Evolutionary conservation across 2,888 invertebrate species (phyloP).

Genomic region (Ochlodes sylvanus): DNA sequence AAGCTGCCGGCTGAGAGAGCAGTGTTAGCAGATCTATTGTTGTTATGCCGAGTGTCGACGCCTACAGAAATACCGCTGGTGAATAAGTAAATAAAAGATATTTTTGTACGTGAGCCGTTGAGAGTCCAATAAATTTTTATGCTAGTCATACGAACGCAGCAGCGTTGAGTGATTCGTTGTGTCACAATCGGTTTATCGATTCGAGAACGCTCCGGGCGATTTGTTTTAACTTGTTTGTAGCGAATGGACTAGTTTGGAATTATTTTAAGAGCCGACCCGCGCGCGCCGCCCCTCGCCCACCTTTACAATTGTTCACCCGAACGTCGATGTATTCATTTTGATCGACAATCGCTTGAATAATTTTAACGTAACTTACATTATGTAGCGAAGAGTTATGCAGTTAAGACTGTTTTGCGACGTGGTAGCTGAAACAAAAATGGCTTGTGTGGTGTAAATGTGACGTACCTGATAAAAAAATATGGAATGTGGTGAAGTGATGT

Average conservation of each 20-base stretch:
- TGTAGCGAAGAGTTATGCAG: conserved; percentile 30
- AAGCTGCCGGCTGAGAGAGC: conserved; percentile 14
- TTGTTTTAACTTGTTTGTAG: conserved; percentile 76
- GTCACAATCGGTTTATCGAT: conserved; percentile 41
- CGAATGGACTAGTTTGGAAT: conserved; percentile 68
- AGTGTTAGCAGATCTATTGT: conserved; percentile 22
- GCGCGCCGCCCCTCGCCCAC: conserved; percentile 45
- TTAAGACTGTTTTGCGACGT: conserved; percentile 35
- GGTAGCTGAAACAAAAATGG: conserved; percentile 30
- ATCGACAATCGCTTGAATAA: conserved; percentile 27
- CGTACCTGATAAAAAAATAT: conserved; percentile 38
- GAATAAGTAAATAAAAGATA: conserved; percentile 17
- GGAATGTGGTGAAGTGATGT: conserved; percentile 21
- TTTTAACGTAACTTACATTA: conserved; percentile 23
- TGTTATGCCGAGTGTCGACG: conserved; percentile 15
- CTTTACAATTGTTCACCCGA: conserved; percentile 30
- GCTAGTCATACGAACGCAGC: conserved; percentile 52
- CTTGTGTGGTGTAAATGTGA: conserved; percentile 36
- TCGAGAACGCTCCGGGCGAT: conserved; percentile 65
- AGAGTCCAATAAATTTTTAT: conserved; percentile 48
- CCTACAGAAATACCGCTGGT: conserved; percentile 25
- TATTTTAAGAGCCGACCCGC: conserved; percentile 62
- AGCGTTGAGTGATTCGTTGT: conserved; percentile 39
- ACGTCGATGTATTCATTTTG: conserved; percentile 24
- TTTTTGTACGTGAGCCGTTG: conserved; percentile 35